These are phyloP conservation scores for Enteromius radiatus DNA, from an alignment of 2,797 vertebrate species.

Conservation along the genomic window DNA sequence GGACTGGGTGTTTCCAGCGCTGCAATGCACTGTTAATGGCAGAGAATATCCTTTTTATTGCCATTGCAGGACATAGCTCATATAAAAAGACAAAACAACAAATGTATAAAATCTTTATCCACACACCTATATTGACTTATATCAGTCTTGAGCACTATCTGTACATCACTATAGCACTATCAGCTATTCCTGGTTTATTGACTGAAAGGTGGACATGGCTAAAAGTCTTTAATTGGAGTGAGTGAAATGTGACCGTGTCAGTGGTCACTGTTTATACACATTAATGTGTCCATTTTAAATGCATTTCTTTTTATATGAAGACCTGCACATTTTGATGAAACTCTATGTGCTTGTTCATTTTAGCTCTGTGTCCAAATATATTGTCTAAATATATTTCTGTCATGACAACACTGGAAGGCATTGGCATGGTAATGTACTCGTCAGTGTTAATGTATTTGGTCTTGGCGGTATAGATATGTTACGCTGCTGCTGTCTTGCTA, in stretches of 20 bases:
- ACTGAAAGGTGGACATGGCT: neutral
- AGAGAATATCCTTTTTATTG: no score
- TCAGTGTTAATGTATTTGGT: no score
- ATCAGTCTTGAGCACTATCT: neutral
- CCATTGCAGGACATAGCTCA: neutral
- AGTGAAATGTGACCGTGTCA: neutral
- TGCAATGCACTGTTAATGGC: neutral
- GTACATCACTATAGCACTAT: neutral
- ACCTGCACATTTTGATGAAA: neutral
- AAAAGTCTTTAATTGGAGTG: neutral
- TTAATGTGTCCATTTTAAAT: neutral
- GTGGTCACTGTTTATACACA: no score
- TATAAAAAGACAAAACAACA: neutral
- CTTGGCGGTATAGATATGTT: no score
- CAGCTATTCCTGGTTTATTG: neutral
- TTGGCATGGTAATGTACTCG: no score
- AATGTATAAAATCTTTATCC: no score
- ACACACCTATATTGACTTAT: neutral
- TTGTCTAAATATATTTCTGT: no score
- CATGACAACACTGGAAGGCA: no score
- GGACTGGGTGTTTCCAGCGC: constrained; percentile 19
- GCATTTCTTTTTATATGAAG: neutral
- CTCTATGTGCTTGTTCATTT: no score
- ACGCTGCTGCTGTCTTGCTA: no score
- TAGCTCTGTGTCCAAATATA: neutral